These are phyloP conservation scores for Byasa hedistus DNA, from an alignment of 2,888 invertebrate genomes.

Conservation along the genomic window DNA sequence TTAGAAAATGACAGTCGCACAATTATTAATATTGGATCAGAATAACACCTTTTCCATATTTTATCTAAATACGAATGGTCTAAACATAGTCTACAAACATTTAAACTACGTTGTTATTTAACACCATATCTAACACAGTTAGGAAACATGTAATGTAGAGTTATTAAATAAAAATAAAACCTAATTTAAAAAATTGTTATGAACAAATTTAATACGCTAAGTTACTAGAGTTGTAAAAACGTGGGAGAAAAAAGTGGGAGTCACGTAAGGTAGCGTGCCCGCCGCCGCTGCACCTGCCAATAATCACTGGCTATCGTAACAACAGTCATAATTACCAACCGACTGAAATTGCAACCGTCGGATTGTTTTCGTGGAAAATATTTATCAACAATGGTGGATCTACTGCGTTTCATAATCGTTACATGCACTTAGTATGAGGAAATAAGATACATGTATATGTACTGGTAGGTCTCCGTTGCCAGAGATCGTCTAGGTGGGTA, in stretches of 20 bases:
- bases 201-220: conserved; percentile 54
- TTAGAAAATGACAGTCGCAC: background rate
- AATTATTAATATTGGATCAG: background rate
- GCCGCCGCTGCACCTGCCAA: conserved; percentile 53
- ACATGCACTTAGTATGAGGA: background rate
- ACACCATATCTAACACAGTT: background rate
- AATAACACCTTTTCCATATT: background rate
- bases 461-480: too few relatives aligned
- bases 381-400: conserved; percentile 23
- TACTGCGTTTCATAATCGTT: conserved; percentile 10
- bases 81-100: background rate
- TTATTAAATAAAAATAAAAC: conserved; percentile 2
- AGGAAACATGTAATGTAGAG: background rate
- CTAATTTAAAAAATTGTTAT: conserved; percentile 32
- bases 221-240: conserved; percentile 46
- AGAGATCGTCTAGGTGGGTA: too few relatives aligned
- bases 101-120: too few relatives aligned
- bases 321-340: conserved; percentile 52
- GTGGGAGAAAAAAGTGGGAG: conserved; percentile 35
- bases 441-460: too few relatives aligned
- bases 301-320: conserved; percentile 57
- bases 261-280: conserved; percentile 71
- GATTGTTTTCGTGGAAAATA: conserved; percentile 33
- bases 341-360: conserved; percentile 49
- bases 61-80: background rate